Evolutionary conservation across 2,888 invertebrate species (phyloP).

Genomic region (Sinohyriopsis cumingii): DNA sequence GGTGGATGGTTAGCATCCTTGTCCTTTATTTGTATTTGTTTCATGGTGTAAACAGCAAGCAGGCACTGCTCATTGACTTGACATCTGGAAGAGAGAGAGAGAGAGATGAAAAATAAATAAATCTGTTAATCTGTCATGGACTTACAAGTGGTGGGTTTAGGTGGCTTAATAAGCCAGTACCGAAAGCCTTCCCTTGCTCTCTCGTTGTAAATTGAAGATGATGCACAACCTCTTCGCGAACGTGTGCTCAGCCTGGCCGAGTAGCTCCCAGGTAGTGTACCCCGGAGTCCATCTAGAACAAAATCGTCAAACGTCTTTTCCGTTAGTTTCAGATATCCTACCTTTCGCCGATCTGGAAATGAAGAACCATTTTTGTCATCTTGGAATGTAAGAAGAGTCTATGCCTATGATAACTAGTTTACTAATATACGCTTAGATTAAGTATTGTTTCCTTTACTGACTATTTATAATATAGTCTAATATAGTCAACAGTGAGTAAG

Average conservation of each 20-base stretch:
- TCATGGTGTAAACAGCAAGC: no score
- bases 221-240: conserved; percentile 34
- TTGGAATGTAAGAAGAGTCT: no score
- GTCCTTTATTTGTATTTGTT: no score
- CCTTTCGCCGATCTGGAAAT: no score
- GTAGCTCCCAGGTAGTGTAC: conserved; percentile 41
- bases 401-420: no score
- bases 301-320: conserved; percentile 47
- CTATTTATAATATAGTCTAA: no score
- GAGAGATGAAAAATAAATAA: neutral
- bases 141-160: conserved; percentile 67
- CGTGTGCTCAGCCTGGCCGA: conserved; percentile 27
- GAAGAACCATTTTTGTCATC: no score
- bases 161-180: conserved; percentile 67
- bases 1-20: no score
- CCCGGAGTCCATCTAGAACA: conserved; percentile 44
- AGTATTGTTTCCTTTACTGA: no score
- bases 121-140: conserved; percentile 4
- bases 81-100: conserved; percentile 2
- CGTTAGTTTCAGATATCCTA: conserved; percentile 3
- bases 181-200: conserved; percentile 64
- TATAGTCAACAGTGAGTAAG: no score
- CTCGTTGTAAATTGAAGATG: conserved; percentile 45
- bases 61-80: no score
- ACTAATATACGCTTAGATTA: no score